Evolutionary conservation across 1,140 invertebrate species (phyloP), one percentile per base, ranked within the genome.

Genomic region (Scaptomyza pallida): DNA sequence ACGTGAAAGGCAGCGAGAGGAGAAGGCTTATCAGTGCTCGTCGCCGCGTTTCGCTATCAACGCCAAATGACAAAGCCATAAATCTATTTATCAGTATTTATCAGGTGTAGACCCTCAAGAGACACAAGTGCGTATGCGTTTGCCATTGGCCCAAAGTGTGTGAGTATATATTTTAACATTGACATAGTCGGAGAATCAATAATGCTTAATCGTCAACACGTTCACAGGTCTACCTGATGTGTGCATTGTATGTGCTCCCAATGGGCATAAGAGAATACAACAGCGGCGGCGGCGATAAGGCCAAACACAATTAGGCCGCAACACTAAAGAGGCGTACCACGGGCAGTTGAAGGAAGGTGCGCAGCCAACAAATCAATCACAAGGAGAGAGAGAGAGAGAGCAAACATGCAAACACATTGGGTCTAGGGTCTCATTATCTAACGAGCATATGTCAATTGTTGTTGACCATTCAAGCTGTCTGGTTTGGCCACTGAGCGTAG

Each of bases 181-280:
- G 60, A 30, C 61, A 50, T 13, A 63, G n/a, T n/a, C 17, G 5
- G 6, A 26, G 67, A 80, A 81, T 80, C 61, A 81, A 80, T 80
- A 76, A 59, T 67, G 45, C 37, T 41, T 64, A 63, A 69, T 43
- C 21, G 50, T 37, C 41, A 19, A 54, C 59, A 55, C 65, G 16
- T 69, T 62, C 59, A n/a, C 59, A 69, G 59, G 15, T 62, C 30
- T 19, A 35, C 10, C 13, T 40, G 30, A 30, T 30, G 26, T 1
- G 6, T 2, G 26, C 26, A 30, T n/a, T n/a, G n/a, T n/a, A n/a
- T n/a, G 8, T 30, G 8, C 26, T 30, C 33, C 33, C 33, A 35
- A 2, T 12, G 10, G 30, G 30, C 30, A 12, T 33, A 33, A 12
- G 10, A 12, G 30, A 33, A n/a, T 3, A 35, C 0, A 35, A 35